These are phyloP conservation scores for Chirona hameri DNA, from an alignment of 2,888 invertebrate genomes.

Conservation along the genomic window DNA sequence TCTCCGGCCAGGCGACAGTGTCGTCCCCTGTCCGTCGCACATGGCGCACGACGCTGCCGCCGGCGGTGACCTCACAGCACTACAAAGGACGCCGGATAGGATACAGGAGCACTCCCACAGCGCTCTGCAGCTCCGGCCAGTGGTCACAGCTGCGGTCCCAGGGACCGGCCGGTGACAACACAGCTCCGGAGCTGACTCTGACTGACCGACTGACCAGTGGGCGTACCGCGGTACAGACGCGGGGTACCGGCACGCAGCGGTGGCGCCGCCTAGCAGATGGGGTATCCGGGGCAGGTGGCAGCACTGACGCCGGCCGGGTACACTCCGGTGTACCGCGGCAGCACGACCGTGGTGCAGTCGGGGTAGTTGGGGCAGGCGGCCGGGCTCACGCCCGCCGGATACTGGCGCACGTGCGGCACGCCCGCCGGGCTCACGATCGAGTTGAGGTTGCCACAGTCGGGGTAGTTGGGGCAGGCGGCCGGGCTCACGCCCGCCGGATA, in stretches of 20 bases:
- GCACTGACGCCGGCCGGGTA: conserved; percentile 32
- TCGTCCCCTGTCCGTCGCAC: too few species aligned
- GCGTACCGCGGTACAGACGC: too few species aligned
- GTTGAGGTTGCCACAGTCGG: conserved; percentile 1
- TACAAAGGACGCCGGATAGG: too few species aligned
- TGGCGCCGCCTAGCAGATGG: conserved; percentile 8
- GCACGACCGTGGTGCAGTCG: neutral
- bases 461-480: conserved; percentile 33
- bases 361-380: conserved; percentile 35
- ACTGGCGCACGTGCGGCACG: neutral
- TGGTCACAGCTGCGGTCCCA: neutral
- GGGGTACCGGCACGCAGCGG: too few species aligned
- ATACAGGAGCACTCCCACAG: too few species aligned
- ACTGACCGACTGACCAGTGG: neutral
- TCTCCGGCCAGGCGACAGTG: too few species aligned
- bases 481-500: conserved; percentile 33
- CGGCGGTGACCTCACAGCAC: too few species aligned
- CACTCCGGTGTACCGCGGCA: neutral
- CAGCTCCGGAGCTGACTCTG: neutral
- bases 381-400: conserved; percentile 30
- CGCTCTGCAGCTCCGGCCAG: neutral
- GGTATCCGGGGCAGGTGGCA: conserved; percentile 32
- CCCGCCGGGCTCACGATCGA: neutral
- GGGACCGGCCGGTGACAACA: neutral
- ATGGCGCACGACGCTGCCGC: too few species aligned